Base-by-base conservation (phyloP, 2,888 invertebrate genomes). In the Agrotis exclamationis region DNA sequence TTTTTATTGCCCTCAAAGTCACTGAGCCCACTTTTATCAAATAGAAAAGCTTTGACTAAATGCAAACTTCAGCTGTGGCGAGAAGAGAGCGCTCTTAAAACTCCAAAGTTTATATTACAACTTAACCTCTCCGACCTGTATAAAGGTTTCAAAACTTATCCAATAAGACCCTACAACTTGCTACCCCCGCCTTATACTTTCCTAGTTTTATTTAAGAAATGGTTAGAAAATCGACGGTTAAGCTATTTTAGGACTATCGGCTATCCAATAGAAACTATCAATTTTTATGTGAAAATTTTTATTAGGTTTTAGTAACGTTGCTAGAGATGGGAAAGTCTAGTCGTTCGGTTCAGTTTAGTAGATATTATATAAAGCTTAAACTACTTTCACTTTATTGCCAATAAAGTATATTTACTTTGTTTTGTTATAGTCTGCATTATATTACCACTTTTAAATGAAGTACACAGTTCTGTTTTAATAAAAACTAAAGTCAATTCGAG, bases 81-180 rank as follows among this genome's bases (percentile, higher is more conserved):
- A 82, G 82, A 86, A 88, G 87, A 86, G 86, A 88, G 85, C 85
- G 85, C 86, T 88, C 85, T 87, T 89, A 88, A 88, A 86, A 83
- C 87, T 88, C 84, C 24, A 88, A 94, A 94, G 90, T 94, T 94
- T 93, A 91, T 94, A 93, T 93, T 92, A 91, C 92, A 92, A 92
- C 90, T 92, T 91, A 93, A 91, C 93, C 88, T 89, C 89, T 86
- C 87, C 87, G 77, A 89, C 89, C 90, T 90, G 89, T 89, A 88
- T 88, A 88, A 88, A 88, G 91, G 90, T 91, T 89, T 89, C 80
- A 89, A 73, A 95, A 95, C 93, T 95, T 94, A 93, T 93, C 94
- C 93, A 93, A 94, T 95, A 95, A 93, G 88, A 92, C 89, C 90
- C 85, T 87, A 86, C 76, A 88, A 87, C 86, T 88, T 86, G 83